Evolutionary conservation across 2,888 invertebrate genomes (phyloP), one percentile per base, ranked within the genome.

Genomic region (Eudasyphora cyanicolor): DNA sequence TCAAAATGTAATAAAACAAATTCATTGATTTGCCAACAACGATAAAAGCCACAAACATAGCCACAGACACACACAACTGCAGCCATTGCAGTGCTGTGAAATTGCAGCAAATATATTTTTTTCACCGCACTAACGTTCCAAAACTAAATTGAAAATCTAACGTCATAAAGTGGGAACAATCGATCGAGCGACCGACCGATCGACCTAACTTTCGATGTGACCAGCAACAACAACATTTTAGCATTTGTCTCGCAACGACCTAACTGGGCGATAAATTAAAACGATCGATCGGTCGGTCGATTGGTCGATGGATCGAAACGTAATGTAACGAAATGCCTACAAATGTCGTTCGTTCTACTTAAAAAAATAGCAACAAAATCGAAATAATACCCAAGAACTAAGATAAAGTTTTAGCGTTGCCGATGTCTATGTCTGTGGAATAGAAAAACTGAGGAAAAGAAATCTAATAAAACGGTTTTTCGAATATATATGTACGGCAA

Each of bases 341-440:
- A 75, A 77, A 82, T 78, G 64, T 79, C 62, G 75, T 82, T 79
- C 62, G 75, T 82, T 79, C 79, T 76, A 79, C 49, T 82, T 76
- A 38, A 71, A 73, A 57, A n/a, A n/a, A n/a, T n/a, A n/a, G n/a
- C n/a, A n/a, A 17, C 14, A 7, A 57, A 42, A 2, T 38, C 32
- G 6, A 49, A 57, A 73, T 38, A 60, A 57, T 32, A 8, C 4
- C 54, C 14, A 24, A 69, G 45, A 71, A 71, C 51, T 71, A 35
- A 21, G 49, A n/a, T 69, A 49, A 45, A 45, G 19, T 38, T 69
- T 70, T 8, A n/a, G 21, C 35, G 35, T 42, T 32, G n/a, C n/a
- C n/a, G n/a, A n/a, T n/a, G n/a, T n/a, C n/a, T n/a, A n/a, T n/a
- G n/a, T n/a, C n/a, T n/a, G n/a, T 54, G 24, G 10, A n/a, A 49